A percentile compares a stretch with the other conserved stretches of the same genome.
These are phyloP conservation scores for Ailurus styani DNA, from an alignment of 2,113 vertebrate species.

Conservation along the genomic window DNA sequence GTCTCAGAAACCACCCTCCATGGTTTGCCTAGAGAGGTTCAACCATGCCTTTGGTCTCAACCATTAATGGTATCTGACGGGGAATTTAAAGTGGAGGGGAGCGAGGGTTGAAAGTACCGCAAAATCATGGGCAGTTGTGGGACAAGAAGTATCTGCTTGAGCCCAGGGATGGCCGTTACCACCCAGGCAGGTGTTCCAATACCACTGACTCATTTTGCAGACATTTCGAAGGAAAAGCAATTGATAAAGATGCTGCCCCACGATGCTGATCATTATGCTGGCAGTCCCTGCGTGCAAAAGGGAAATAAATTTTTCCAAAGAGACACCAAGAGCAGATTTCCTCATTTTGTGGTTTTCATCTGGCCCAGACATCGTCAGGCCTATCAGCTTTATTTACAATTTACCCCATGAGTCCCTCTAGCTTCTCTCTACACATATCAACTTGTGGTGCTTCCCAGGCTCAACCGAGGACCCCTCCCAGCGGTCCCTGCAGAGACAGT, in stretches of 20 bases:
- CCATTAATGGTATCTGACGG: not conserved
- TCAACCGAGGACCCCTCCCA: no score
- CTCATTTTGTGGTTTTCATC: not conserved
- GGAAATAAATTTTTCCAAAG: not conserved
- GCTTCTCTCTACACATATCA: no score
- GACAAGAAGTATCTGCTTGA: not conserved
- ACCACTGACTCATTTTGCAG: not conserved
- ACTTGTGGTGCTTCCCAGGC: fast-evolving
- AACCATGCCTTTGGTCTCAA: no score
- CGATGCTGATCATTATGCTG: not conserved
- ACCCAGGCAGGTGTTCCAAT: not conserved
- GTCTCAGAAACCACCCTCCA: not conserved
- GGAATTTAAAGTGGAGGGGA: not conserved
- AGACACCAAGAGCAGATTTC: not conserved
- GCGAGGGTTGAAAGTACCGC: not conserved
- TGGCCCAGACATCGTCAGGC: not conserved
- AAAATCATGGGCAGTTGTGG: not conserved
- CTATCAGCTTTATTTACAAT: not conserved
- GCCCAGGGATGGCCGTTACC: fast-evolving
- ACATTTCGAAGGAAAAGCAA: not conserved
- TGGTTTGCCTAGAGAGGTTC: not conserved
- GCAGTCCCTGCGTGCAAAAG: not conserved
- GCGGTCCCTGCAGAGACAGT: not conserved
- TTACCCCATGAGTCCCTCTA: not conserved
- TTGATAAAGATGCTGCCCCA: not conserved